phyloP scores from a whole-genome alignment of 2,888 invertebrate genomes.

The Amiota minor region DNA sequence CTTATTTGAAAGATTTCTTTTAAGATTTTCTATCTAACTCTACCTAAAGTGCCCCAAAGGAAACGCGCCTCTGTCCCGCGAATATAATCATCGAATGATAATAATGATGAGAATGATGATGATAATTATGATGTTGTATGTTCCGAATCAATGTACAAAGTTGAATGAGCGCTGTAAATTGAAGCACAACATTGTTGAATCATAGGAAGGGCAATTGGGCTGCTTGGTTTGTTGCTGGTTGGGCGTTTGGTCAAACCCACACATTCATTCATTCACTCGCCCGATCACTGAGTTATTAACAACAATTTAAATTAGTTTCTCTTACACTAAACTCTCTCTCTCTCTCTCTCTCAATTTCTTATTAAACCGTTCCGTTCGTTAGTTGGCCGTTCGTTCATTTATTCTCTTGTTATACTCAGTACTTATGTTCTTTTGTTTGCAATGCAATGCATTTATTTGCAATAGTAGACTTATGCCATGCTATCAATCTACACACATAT shows the following conservation, averaged over 20 bases:
- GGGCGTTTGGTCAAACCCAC: not conserved
- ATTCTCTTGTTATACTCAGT: not conserved
- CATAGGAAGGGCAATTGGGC: not conserved
- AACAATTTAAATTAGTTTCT: too few relatives aligned
- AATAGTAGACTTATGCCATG: too few relatives aligned
- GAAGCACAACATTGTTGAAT: too few relatives aligned
- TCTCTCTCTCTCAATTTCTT: not conserved
- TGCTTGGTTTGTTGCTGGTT: constrained; percentile 4
- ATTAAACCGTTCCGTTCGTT: too few relatives aligned
- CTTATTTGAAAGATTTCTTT: too few relatives aligned
- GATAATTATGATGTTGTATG: not conserved
- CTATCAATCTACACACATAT: too few relatives aligned
- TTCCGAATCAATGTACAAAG: constrained; percentile 3
- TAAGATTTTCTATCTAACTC: too few relatives aligned
- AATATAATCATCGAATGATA: not conserved
- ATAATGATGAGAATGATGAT: not conserved
- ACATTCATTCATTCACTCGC: not conserved
- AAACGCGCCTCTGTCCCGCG: not conserved
- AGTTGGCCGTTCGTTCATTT: not conserved
- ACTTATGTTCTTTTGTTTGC: too few relatives aligned
- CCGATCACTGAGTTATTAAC: too few relatives aligned
- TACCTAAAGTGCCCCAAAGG: too few relatives aligned
- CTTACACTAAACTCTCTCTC: not conserved
- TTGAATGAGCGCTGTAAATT: constrained; percentile 19
- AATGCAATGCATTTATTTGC: too few relatives aligned